Percentiles rank a stretch among this genome's conserved stretches.
Conservation (phyloP, 2,888 invertebrate species). For the Chloroclystis v-ata region DNA sequence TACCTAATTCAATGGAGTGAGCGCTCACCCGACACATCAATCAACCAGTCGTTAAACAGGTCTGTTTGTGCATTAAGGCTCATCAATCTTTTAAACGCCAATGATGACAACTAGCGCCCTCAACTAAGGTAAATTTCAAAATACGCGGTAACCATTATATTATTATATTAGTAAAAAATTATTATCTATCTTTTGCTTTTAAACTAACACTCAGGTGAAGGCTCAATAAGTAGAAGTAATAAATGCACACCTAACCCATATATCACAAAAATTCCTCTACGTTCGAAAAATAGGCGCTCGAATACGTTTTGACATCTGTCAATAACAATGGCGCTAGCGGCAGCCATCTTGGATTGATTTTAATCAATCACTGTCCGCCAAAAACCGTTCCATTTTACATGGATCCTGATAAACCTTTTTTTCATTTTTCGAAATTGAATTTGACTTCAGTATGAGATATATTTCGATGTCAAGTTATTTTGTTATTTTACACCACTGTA, state of each 20-base stretch:
- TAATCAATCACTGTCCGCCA: conserved; percentile 29
- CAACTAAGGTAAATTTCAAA: too few relatives aligned
- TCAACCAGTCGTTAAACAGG: conserved; percentile 4
- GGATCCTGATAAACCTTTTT: background rate
- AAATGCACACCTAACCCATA: too few relatives aligned
- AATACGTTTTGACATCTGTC: conserved; percentile 25
- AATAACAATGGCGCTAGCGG: conserved; percentile 22
- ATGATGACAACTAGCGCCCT: conserved; percentile 4
- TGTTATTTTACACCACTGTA: too few relatives aligned
- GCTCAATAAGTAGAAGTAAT: too few relatives aligned
- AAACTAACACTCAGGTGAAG: too few relatives aligned
- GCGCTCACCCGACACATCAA: background rate
- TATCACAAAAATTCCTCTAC: too few relatives aligned
- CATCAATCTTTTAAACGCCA: conserved; percentile 11
- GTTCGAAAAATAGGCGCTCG: conserved; percentile 10
- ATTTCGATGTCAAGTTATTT: too few relatives aligned
- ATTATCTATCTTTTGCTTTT: too few relatives aligned
- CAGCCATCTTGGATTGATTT: conserved; percentile 29
- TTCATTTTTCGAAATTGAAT: too few relatives aligned
- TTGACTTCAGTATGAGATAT: too few relatives aligned
- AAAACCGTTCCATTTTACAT: conserved; percentile 12
- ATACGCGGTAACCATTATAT: too few relatives aligned
- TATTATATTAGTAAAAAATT: too few relatives aligned
- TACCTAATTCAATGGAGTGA: background rate
- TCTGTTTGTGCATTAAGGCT: conserved; percentile 4